Evolutionary conservation across 2,113 vertebrate genomes (phyloP), one percentile per base, ranked within the genome.

Genomic region (Callionymus lyra): DNA sequence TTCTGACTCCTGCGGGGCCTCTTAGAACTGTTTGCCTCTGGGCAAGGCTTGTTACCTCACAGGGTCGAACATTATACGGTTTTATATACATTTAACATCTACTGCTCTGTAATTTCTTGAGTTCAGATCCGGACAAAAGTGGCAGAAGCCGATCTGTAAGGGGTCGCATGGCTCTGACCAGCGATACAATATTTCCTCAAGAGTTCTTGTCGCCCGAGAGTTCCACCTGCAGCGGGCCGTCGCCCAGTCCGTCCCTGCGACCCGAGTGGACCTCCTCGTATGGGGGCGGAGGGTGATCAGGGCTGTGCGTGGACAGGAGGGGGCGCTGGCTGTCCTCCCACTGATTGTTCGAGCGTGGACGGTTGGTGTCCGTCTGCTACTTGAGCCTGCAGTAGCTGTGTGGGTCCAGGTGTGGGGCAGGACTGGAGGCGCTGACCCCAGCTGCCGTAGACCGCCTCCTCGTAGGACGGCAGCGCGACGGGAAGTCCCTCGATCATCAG

Each of bases 361-460:
- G 59, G 10, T 13, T 41, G 61, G 15, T 42, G 63, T 21, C 51
- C 32, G 1, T 66, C 50, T 0, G 51, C 41, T 34, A 80, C 80
- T 47, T 72, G 77, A 10, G 76, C 70, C 47, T 86, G 19, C 1
- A 86, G 59, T 17, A 86, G 84, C 53, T 80, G 83, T 1, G 78
- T 83, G 15, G 80, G 83, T 6, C 81, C 80, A 0, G 46, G 78
- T 0, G 41, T 47, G 0, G 48, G 44, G 34, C 60, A 71, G 14
- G 72, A 12, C 0, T 76, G 56, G 12, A 81, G 48, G 6, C 79
- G 79, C 50, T 79, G 74, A 1, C 86, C 84, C 80, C 77, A 82
- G 62, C 78, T 84, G 31, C 84, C 69, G 1, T 84, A 87, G 14
- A 87, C 52, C 0, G 85, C 86, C 63, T 86, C 86, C 53, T 86